phyloP scores from a whole-genome alignment of 1,140 invertebrate species.

The Caerostris darwini region DNA sequence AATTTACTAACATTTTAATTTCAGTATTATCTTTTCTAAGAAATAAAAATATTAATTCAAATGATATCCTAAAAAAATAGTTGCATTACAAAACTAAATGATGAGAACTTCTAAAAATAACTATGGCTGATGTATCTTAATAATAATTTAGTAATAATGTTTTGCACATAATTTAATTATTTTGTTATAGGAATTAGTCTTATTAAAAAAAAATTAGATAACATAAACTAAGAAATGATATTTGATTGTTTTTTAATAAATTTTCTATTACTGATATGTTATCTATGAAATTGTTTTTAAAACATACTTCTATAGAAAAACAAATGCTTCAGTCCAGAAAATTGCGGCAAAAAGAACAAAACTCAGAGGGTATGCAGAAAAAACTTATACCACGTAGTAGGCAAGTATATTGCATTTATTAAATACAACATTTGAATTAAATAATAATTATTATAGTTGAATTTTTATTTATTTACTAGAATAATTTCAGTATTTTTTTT shows the following conservation, averaged over 20 bases:
- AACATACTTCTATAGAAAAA: constrained; percentile 54
- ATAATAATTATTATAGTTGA: background rate
- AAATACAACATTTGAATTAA: background rate
- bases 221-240: no score
- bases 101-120: no score
- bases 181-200: no score
- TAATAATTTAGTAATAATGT: no score
- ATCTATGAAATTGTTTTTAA: background rate
- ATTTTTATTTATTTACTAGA: background rate
- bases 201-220: no score
- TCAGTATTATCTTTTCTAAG: no score
- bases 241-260: background rate
- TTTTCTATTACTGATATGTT: background rate
- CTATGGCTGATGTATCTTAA: no score
- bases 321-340: constrained; percentile 68
- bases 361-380: constrained; percentile 43
- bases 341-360: constrained; percentile 61
- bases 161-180: no score
- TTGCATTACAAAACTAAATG: no score
- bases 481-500: background rate
- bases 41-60: no score
- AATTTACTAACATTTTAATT: no score
- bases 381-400: constrained; percentile 69
- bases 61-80: no score
- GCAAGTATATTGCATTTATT: background rate